Percentiles rank a stretch among this genome's conserved stretches.
Conservation (phyloP, 2,113 vertebrate genomes). For the Columba livia region DNA sequence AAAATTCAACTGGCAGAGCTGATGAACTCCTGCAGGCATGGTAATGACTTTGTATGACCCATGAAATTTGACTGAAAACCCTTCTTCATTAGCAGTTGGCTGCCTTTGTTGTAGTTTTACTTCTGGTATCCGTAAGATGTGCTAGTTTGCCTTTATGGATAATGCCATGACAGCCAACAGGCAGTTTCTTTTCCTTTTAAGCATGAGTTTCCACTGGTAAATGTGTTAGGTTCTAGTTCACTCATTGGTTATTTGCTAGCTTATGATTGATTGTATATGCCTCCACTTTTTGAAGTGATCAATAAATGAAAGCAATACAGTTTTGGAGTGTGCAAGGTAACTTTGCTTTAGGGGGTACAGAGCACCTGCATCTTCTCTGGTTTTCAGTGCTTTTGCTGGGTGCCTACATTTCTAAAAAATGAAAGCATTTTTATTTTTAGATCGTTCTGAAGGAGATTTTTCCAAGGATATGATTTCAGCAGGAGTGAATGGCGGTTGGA, state of each 20-base stretch:
- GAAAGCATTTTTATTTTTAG: not conserved
- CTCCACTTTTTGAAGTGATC: not conserved
- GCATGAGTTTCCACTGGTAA: not conserved
- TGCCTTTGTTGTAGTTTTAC: constrained; percentile 55
- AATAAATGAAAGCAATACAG: not conserved
- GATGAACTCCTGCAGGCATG: constrained; percentile 56
- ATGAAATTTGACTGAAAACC: constrained; percentile 66
- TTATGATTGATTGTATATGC: not conserved
- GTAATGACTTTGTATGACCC: constrained; percentile 61
- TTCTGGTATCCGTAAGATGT: constrained; percentile 12
- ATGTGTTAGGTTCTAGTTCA: not conserved
- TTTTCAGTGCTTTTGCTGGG: not conserved
- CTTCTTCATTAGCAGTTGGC: constrained; percentile 52
- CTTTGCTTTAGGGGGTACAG: not conserved
- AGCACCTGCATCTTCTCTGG: not conserved
- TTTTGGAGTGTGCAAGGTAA: not conserved
- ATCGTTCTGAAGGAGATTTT: not conserved
- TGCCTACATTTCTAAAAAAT: not conserved
- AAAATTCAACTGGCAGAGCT: constrained; percentile 37
- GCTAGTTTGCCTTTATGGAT: constrained; percentile 29
- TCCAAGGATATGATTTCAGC: not conserved
- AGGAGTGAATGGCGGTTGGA: not conserved
- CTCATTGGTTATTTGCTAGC: not conserved
- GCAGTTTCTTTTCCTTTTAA: constrained; percentile 29
- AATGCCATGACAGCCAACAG: constrained; percentile 23